Evolutionary conservation across 2,113 vertebrate species (phyloP).

Genomic region (Amazona guildingii): DNA sequence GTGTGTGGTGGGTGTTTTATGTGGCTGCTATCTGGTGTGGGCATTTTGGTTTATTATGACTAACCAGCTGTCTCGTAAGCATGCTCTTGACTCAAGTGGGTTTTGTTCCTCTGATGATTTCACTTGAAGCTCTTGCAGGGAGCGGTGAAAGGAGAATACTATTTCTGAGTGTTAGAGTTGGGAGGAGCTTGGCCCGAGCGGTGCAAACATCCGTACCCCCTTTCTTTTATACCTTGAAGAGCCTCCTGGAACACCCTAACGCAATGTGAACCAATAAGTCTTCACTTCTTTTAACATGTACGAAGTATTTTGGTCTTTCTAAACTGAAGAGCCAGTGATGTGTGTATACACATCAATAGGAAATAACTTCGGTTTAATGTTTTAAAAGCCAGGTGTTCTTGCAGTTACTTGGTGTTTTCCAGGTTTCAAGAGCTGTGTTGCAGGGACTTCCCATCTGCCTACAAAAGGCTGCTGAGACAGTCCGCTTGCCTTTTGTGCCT

Average conservation of each 20-base stretch:
- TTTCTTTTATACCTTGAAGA: not conserved
- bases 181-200: not conserved
- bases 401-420: not conserved
- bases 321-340: not conserved
- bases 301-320: not conserved
- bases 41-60: not conserved
- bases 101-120: not conserved
- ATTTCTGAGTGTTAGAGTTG: not conserved
- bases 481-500: not conserved
- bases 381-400: not conserved
- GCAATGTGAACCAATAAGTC: not conserved
- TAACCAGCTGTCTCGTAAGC: not conserved
- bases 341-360: not conserved
- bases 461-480: not conserved
- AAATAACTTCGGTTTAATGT: not conserved
- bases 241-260: not conserved
- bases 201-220: not conserved
- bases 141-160: not conserved
- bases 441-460: not conserved
- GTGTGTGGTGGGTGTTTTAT: not conserved
- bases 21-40: not conserved
- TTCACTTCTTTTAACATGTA: not conserved
- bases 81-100: not conserved
- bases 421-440: not conserved
- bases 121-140: not conserved